These are phyloP conservation scores for Rissa tridactyla DNA, from an alignment of 2,113 vertebrate genomes.

Conservation along the genomic window DNA sequence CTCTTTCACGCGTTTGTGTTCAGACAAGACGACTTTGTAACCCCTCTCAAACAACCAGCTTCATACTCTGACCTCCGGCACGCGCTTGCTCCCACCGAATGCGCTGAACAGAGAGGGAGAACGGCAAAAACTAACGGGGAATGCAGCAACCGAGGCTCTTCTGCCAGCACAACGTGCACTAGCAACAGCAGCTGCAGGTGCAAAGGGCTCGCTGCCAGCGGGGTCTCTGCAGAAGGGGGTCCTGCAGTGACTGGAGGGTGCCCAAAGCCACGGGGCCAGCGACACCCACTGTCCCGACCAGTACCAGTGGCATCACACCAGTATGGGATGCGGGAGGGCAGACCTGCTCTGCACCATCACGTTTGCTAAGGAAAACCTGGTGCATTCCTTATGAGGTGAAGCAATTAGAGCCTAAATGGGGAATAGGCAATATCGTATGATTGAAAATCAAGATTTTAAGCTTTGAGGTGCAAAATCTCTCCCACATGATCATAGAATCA, in stretches of 20 bases:
- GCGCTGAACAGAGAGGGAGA: accelerated
- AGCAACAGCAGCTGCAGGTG: not conserved
- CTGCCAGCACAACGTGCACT: accelerated
- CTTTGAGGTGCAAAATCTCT: not conserved
- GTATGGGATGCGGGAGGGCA: not conserved
- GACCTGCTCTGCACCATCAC: accelerated
- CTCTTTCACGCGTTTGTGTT: not conserved
- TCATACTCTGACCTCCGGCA: not conserved
- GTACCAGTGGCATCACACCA: accelerated
- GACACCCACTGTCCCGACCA: accelerated
- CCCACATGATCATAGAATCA: not conserved
- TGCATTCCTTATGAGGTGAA: not conserved
- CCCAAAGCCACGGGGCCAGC: accelerated
- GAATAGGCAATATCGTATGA: not conserved
- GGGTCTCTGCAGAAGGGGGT: not conserved
- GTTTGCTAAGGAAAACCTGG: not conserved
- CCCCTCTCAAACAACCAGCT: not conserved
- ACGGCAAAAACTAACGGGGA: not conserved
- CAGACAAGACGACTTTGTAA: not conserved
- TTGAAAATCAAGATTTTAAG: not conserved
- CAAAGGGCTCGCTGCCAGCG: not conserved
- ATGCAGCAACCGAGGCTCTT: not conserved
- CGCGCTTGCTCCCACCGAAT: accelerated
- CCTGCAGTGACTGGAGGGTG: not conserved
- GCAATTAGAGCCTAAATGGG: not conserved